These are phyloP conservation scores for Darwinula stevensoni DNA, from an alignment of 2,888 invertebrate genomes.

Conservation along the genomic window DNA sequence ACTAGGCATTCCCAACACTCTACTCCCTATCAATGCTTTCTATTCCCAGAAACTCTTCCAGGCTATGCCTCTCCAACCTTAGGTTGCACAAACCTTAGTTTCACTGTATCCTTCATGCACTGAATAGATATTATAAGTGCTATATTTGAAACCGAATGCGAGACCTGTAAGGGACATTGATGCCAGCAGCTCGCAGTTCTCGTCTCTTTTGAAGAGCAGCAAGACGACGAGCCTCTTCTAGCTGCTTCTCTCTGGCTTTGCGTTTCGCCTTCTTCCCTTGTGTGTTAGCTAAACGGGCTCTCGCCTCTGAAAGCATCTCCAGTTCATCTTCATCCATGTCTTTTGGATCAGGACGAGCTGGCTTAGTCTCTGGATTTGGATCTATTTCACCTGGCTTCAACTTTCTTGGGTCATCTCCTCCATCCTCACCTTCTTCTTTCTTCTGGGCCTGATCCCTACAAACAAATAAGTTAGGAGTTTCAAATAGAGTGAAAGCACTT, in stretches of 20 bases:
- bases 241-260: conserved; percentile 33
- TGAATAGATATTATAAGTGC: too few species aligned
- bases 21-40: too few species aligned
- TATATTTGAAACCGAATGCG: too few species aligned
- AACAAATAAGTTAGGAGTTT: conserved; percentile 8
- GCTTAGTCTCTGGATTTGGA: conserved; percentile 98
- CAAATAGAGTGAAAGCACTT: too few species aligned
- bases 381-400: conserved; percentile 97
- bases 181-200: conserved; percentile 88
- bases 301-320: conserved; percentile 96
- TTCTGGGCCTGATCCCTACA: conserved; percentile 81
- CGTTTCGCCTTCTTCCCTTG: conserved; percentile 43
- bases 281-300: conserved; percentile 92
- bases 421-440: conserved; percentile 77
- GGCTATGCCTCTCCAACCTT: too few species aligned
- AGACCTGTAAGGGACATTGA: conserved; percentile 22
- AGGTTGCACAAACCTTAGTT: too few species aligned
- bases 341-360: conserved; percentile 92
- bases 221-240: conserved; percentile 83
- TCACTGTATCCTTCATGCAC: too few species aligned
- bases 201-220: conserved; percentile 93
- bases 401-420: conserved; percentile 76
- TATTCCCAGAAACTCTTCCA: too few species aligned
- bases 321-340: conserved; percentile 99
- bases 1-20: too few species aligned